These are phyloP conservation scores for Phyllotreta cruciferae DNA, from an alignment of 2,888 invertebrate genomes.

Conservation along the genomic window DNA sequence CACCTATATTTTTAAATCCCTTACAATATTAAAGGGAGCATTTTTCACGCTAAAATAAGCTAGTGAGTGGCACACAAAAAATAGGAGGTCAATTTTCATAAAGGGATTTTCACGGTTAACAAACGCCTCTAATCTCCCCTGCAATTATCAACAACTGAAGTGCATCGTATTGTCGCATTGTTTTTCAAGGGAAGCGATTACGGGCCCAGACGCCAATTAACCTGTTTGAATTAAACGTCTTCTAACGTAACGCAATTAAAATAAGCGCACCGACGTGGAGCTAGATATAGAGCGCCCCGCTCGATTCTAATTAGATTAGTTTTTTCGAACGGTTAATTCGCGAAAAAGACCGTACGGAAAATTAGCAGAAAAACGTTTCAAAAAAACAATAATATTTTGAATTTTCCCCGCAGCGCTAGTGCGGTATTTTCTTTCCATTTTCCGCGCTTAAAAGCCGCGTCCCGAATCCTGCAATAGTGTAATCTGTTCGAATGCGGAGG, in stretches of 20 bases:
- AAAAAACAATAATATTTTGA: no score
- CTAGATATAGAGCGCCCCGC: slow-evolving; percentile 4
- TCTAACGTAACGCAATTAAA: slow-evolving; percentile 40
- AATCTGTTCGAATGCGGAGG: slow-evolving; percentile 18
- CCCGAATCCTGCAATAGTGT: slow-evolving; percentile 7
- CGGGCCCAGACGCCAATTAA: slow-evolving; percentile 38
- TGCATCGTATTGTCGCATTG: slow-evolving; percentile 35
- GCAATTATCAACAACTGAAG: slow-evolving; percentile 35
- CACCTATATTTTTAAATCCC: no score
- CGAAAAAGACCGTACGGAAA: no score
- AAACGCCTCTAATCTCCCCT: slow-evolving; percentile 11
- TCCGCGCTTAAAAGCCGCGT: slow-evolving; percentile 9
- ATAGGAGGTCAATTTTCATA: no score
- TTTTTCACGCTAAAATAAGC: no score
- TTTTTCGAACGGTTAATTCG: not conserved
- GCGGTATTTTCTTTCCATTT: slow-evolving; percentile 20
- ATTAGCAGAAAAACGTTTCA: no score
- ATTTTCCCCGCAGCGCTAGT: not conserved
- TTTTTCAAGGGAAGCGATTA: slow-evolving; percentile 37
- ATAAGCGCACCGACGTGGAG: not conserved
- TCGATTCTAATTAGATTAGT: not conserved
- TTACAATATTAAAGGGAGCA: no score
- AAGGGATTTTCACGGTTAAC: slow-evolving; percentile 8
- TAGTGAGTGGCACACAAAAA: no score
- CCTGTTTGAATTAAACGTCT: slow-evolving; percentile 39